Base-by-base conservation (phyloP, 2,113 vertebrate genomes). In the Mastomys natalensis region DNA sequence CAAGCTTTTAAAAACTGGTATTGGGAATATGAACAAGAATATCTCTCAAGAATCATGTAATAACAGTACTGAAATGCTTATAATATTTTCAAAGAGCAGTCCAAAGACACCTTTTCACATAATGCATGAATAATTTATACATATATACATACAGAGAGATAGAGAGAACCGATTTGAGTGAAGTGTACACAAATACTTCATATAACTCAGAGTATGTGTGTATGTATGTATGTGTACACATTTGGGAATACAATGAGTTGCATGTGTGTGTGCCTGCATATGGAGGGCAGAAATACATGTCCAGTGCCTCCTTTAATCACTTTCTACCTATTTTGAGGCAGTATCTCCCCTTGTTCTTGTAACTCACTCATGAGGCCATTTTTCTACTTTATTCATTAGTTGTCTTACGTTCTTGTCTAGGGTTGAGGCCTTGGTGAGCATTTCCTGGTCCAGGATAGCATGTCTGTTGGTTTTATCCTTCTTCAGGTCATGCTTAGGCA, bases 1-100 rank as follows among this genome's bases (percentile, higher is more conserved):
- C 80, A 53, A 80, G 72, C 82, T 92, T 96, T 34, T 43, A 70
- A 77, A 87, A 81, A 78, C 74, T 90, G 0, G 45, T 94, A 7
- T 2, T 93, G 51, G 19, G 93, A 24, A n/a, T 70, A 43, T n/a
- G 12, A 43, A 70, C 62, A 72, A 91, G n/a, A 53, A 66, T 66
- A 22, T 48, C 9, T 0, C 74, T 48, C 31, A 94, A 72, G 51
- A 85, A 62, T 76, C 70, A 87, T 7, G 68, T 3, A 40, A 31
- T 91, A 58, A 51, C 74, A 68, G 12, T 80, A 62, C 62, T 91
- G 51, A 1, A 58, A 7, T 40, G 15, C 89, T 12, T 80, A 34
- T 77, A 85, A 48, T 68, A 66, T 51, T 94, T 31, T 85, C 53
- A 78, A 17, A 78, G 13, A 78, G 45, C 66, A n/a, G 26, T 87